Conservation (phyloP, 2,797 vertebrate genomes). For the Molossus molossus region DNA sequence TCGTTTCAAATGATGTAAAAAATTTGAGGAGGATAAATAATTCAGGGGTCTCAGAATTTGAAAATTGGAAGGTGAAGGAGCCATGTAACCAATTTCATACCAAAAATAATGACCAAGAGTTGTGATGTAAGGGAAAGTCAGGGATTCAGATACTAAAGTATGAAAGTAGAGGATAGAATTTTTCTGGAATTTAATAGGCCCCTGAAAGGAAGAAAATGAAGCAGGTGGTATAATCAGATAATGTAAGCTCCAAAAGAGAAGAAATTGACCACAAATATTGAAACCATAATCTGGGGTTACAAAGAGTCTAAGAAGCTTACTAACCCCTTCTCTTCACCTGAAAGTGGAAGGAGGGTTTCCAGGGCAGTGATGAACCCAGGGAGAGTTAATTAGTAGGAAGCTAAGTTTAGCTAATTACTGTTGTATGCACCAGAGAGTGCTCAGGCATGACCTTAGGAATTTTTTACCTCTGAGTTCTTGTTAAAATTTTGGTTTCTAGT, state of each 20-base stretch:
- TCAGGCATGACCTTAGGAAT: background rate
- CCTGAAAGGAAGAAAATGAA: background rate
- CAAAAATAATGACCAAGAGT: background rate
- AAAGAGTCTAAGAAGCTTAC: background rate
- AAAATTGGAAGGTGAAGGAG: slow-evolving; percentile 15
- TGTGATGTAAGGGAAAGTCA: background rate
- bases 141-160: background rate
- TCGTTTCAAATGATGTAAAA: background rate
- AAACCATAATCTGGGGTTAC: background rate
- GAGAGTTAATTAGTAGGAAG: background rate
- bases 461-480: background rate
- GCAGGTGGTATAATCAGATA: background rate
- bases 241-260: background rate
- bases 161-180: background rate
- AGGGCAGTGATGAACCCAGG: background rate
- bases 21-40: slow-evolving; percentile 1
- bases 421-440: background rate
- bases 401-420: background rate
- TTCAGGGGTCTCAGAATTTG: background rate
- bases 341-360: background rate
- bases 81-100: slow-evolving; percentile 5
- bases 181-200: background rate
- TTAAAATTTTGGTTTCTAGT: slow-evolving; percentile 19
- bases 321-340: background rate
- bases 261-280: background rate